Conservation (phyloP, 2,888 invertebrate species). For the Hermaeophaga mercurialis region DNA sequence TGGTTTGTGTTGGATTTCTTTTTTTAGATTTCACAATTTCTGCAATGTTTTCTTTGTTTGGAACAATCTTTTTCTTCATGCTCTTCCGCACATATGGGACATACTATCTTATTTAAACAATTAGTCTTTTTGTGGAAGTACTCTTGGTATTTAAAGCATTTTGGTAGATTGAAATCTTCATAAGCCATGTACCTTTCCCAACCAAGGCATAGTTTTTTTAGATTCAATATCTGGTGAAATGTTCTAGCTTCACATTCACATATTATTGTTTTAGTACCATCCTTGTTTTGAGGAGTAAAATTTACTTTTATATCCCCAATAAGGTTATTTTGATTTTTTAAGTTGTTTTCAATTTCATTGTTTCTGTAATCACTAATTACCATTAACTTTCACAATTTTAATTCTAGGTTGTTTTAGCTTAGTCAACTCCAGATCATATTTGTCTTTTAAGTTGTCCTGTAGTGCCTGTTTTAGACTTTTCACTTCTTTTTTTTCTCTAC, state of each 20-base stretch:
- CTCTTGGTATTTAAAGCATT: constrained; percentile 14
- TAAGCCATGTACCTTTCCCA: constrained; percentile 15
- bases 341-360: too few species aligned
- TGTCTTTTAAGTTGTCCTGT: background rate
- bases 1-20: too few species aligned
- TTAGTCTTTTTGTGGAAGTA: constrained; percentile 12
- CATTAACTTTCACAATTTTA: too few species aligned
- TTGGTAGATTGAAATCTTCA: constrained; percentile 13
- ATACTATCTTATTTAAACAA: constrained; percentile 8
- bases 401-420: background rate
- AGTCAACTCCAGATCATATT: background rate
- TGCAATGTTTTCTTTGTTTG: constrained; percentile 3
- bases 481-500: background rate
- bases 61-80: constrained; percentile 7
- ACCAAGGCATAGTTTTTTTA: constrained; percentile 16
- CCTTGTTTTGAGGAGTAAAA: too few species aligned
- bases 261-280: too few species aligned
- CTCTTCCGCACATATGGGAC: constrained; percentile 13
- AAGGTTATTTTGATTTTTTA: too few species aligned
- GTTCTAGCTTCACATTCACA: too few species aligned
- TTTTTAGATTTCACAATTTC: too few species aligned
- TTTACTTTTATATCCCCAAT: too few species aligned
- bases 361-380: too few species aligned
- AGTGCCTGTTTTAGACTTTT: background rate
- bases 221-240: background rate